phyloP scores from a whole-genome alignment of 2,888 invertebrate genomes.

The Vesta saturnalis region DNA sequence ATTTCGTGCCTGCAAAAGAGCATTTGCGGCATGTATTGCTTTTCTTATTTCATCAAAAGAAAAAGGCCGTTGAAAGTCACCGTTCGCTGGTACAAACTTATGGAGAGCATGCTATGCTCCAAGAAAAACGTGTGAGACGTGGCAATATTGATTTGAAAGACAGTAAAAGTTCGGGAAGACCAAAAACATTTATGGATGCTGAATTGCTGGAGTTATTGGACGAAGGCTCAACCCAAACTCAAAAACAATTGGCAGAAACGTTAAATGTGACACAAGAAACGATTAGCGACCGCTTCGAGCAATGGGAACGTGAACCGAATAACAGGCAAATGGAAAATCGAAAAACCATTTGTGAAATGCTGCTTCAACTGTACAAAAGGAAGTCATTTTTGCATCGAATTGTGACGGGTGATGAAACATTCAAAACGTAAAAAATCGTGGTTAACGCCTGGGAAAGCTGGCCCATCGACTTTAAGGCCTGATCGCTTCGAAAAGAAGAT shows the following conservation, averaged over 20 bases:
- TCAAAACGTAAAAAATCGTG: neutral
- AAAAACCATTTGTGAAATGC: no score
- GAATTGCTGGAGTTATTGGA: neutral
- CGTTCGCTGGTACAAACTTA: neutral
- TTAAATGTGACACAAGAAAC: no score
- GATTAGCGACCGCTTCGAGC: neutral
- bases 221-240: neutral
- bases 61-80: no score
- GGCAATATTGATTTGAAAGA: neutral
- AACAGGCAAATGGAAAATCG: no score
- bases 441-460: neutral
- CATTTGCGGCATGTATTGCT: neutral
- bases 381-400: no score
- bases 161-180: neutral
- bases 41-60: neutral
- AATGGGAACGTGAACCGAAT: neutral
- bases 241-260: no score
- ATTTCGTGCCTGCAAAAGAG: neutral
- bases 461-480: neutral
- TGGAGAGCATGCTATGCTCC: neutral
- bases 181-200: neutral
- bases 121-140: neutral
- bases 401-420: neutral
- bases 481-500: neutral
- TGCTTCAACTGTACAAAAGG: neutral